A percentile compares a stretch with the other conserved stretches of the same genome.
phyloP scores from a whole-genome alignment of 2,888 invertebrate genomes.

The Scrobipalpa costella region DNA sequence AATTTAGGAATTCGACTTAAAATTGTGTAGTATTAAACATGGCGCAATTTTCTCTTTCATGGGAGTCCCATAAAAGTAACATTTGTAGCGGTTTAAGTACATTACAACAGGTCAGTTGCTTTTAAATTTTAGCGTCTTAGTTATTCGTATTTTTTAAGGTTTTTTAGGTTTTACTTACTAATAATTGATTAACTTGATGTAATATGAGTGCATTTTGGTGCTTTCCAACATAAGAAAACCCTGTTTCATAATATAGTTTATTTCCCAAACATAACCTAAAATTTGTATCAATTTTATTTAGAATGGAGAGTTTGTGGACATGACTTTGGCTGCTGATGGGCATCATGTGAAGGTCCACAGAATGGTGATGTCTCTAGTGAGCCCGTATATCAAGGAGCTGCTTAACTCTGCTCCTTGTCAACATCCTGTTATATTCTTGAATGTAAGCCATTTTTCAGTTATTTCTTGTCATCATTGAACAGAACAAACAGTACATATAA shows the following conservation, averaged over 20 bases:
- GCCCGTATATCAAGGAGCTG: conserved; percentile 70
- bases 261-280: conserved; percentile 12
- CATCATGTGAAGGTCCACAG: conserved; percentile 75
- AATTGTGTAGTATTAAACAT: conserved; percentile 33
- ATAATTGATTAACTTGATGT: too few relatives aligned
- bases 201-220: too few relatives aligned
- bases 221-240: not conserved
- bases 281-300: conserved; percentile 38
- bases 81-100: conserved; percentile 57
- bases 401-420: conserved; percentile 62
- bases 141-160: not conserved
- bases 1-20: not conserved
- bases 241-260: not conserved
- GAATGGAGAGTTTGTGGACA: conserved; percentile 75
- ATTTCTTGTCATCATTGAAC: too few relatives aligned
- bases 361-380: conserved; percentile 67
- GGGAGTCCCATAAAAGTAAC: conserved; percentile 57
- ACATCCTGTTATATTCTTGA: conserved; percentile 72
- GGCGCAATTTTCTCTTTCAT: conserved; percentile 56
- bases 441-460: conserved; percentile 52
- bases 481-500: not conserved
- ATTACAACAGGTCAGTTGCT: conserved; percentile 55
- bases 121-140: not conserved
- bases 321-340: conserved; percentile 74
- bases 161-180: too few relatives aligned